Evolutionary conservation across 1,140 invertebrate genomes (phyloP).

Genomic region (Reticulitermes speratus): DNA sequence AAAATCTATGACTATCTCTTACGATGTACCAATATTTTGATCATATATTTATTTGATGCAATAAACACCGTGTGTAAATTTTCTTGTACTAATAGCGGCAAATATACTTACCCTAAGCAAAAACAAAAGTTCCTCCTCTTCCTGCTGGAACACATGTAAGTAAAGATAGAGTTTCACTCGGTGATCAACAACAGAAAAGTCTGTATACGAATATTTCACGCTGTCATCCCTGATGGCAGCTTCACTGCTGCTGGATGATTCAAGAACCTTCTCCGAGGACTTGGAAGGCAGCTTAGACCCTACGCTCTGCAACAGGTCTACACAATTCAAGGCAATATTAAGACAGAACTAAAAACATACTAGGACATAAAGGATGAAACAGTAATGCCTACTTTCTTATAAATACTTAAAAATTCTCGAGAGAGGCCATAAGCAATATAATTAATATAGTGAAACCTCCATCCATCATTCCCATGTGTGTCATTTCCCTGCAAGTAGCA

Average conservation of each 20-base stretch:
- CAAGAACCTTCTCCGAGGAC: slow-evolving; percentile 38
- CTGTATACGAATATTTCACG: slow-evolving; percentile 51
- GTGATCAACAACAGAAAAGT: slow-evolving; percentile 57
- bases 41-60: too few species aligned
- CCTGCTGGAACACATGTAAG: slow-evolving; percentile 44
- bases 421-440: too few species aligned
- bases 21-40: too few species aligned
- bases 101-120: slow-evolving; percentile 48
- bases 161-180: slow-evolving; percentile 58
- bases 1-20: too few species aligned
- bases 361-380: too few species aligned
- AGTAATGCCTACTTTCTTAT: too few species aligned
- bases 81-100: too few species aligned
- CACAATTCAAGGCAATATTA: neutral
- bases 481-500: too few species aligned
- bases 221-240: neutral
- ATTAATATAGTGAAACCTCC: too few species aligned
- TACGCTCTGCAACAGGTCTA: slow-evolving; percentile 49
- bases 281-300: slow-evolving; percentile 40
- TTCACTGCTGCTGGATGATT: slow-evolving; percentile 45
- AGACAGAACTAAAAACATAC: slow-evolving; percentile 18
- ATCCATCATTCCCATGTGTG: too few species aligned
- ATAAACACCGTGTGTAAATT: neutral
- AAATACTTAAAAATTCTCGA: too few species aligned
- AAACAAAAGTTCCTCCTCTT: slow-evolving; percentile 53